Percentiles rank a stretch among this genome's conserved stretches.
These are phyloP conservation scores for Hydropsyche betteni DNA, from an alignment of 2,888 invertebrate species.

Conservation along the genomic window DNA sequence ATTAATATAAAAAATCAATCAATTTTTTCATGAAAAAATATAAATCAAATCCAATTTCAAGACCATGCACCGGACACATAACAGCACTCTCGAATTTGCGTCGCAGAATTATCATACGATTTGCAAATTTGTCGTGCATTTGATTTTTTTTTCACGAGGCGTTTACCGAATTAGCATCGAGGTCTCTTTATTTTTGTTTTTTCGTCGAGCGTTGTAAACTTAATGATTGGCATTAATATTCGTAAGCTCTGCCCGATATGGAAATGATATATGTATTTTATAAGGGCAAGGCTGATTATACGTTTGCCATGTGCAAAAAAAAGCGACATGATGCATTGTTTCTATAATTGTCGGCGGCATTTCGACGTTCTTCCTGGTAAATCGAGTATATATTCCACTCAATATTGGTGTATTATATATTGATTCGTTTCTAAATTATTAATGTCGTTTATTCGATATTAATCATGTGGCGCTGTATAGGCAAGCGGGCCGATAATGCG, in stretches of 20 bases:
- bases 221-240: slow-evolving; percentile 32
- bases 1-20: no score
- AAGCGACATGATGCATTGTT: slow-evolving; percentile 30
- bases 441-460: no score
- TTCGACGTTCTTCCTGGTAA: slow-evolving; percentile 28
- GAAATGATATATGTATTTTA: slow-evolving; percentile 28
- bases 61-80: no score
- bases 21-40: no score
- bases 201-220: slow-evolving; percentile 15
- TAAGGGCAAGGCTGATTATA: slow-evolving; percentile 31
- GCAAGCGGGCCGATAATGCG: no score
- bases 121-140: not conserved
- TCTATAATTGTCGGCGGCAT: slow-evolving; percentile 24
- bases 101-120: slow-evolving; percentile 5
- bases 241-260: slow-evolving; percentile 24
- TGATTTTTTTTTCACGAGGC: slow-evolving; percentile 1
- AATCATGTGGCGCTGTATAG: no score
- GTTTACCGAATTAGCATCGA: slow-evolving; percentile 18
- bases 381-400: not conserved
- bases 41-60: no score
- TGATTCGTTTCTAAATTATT: no score
- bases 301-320: slow-evolving; percentile 13
- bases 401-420: no score
- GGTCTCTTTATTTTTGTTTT: slow-evolving; percentile 1
- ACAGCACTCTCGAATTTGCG: not conserved